A percentile compares a stretch with the other conserved stretches of the same genome.
Conservation (phyloP, 2,797 vertebrate genomes). For the Xiphophorus birchmanni region DNA sequence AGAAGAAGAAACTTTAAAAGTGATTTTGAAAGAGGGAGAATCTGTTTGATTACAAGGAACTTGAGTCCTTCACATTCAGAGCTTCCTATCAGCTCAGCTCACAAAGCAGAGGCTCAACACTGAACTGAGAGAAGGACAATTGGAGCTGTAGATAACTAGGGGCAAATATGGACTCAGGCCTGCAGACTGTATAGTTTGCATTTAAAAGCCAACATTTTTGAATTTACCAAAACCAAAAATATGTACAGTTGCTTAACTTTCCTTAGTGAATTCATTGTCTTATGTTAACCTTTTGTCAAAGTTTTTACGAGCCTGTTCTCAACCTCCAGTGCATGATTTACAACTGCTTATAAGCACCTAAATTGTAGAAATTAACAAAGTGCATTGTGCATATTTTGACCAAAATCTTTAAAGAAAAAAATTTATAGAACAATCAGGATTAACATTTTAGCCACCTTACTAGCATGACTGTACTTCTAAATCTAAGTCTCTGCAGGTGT, state of each 20-base stretch:
- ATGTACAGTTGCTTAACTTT: background rate
- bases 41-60: slow-evolving; percentile 23
- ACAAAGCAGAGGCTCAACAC: slow-evolving; percentile 53
- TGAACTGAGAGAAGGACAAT: slow-evolving; percentile 24
- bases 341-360: background rate
- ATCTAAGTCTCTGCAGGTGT: background rate
- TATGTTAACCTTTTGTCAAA: background rate
- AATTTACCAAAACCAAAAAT: background rate
- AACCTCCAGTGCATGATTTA: background rate
- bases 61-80: slow-evolving; percentile 39
- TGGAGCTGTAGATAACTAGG: slow-evolving; percentile 1
- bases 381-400: background rate
- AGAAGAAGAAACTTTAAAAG: slow-evolving; percentile 26
- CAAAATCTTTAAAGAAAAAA: background rate
- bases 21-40: slow-evolving; percentile 21
- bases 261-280: background rate
- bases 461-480: background rate
- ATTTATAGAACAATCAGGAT: background rate
- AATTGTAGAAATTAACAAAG: background rate
- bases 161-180: slow-evolving; percentile 1
- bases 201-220: background rate
- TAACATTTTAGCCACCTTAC: background rate
- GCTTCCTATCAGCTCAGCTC: slow-evolving; percentile 60
- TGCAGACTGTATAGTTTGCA: slow-evolving; percentile 5
- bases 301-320: background rate